Percentiles rank a stretch among this genome's conserved stretches.
Evolutionary conservation across 2,113 vertebrate species (phyloP).

Genomic region (Miniopterus natalensis): DNA sequence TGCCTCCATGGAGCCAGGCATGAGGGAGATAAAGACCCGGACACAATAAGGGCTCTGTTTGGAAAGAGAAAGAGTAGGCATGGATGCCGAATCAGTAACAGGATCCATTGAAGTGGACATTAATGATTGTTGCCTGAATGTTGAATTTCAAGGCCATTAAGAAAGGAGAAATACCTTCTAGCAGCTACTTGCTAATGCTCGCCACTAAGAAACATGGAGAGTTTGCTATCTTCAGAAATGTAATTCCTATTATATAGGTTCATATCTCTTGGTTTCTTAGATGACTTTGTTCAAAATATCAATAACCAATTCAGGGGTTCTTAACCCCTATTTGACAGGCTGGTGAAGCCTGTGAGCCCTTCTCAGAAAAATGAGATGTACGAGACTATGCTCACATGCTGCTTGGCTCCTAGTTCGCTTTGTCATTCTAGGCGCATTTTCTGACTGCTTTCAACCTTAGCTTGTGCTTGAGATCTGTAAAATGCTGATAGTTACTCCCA

Average conservation of each 20-base stretch:
- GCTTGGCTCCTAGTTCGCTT: background rate
- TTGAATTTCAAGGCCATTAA: background rate
- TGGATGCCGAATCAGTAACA: no score
- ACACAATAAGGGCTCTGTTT: background rate
- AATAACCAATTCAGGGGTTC: background rate
- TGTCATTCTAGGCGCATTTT: background rate
- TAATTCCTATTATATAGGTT: background rate
- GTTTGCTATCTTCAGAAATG: background rate
- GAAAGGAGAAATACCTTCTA: slow-evolving; percentile 8
- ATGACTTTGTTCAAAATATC: background rate
- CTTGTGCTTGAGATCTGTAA: background rate
- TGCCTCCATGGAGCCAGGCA: background rate
- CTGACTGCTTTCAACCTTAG: background rate
- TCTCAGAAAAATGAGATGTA: background rate
- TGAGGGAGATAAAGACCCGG: background rate
- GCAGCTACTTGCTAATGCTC: background rate
- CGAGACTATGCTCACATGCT: background rate
- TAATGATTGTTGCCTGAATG: background rate
- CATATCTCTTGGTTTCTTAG: background rate
- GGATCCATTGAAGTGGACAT: background rate
- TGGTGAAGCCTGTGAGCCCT: background rate
- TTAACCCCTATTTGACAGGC: background rate
- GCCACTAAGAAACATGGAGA: background rate
- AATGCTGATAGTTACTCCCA: background rate
- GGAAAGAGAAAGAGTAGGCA: background rate